phyloP scores from a whole-genome alignment of 1,140 invertebrate genomes.

The Steinernema feltiae region DNA sequence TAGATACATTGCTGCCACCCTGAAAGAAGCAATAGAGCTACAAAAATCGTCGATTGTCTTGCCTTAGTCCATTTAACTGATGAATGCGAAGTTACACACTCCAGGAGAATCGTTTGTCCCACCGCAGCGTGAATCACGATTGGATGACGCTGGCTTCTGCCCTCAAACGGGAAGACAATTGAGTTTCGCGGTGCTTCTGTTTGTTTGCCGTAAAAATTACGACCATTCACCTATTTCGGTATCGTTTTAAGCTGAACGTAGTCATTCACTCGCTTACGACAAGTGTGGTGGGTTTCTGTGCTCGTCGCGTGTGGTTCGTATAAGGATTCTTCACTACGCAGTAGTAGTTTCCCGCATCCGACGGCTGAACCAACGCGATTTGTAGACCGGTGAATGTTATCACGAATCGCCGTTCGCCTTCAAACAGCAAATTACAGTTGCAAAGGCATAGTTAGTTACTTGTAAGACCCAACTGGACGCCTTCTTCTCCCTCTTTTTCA shows the following conservation, averaged over 20 bases:
- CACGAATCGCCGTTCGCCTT: constrained; percentile 43
- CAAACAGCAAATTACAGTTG: constrained; percentile 3
- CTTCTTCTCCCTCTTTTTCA: constrained; percentile 45
- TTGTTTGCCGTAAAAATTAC: background rate
- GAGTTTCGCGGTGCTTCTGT: background rate
- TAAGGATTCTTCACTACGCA: constrained; percentile 49
- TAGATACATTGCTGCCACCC: background rate
- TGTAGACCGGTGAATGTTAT: constrained; percentile 46
- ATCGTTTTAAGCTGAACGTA: background rate
- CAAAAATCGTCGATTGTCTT: background rate
- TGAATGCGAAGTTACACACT: background rate
- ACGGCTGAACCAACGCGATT: constrained; percentile 46
- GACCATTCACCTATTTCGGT: background rate
- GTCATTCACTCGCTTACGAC: constrained; percentile 21
- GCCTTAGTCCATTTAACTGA: background rate
- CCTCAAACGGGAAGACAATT: background rate
- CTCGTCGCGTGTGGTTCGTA: constrained; percentile 43
- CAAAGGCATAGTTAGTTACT: constrained; percentile 23
- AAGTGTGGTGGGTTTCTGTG: constrained; percentile 42
- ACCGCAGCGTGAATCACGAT: background rate
- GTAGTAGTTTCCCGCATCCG: constrained; percentile 48
- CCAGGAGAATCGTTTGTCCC: background rate
- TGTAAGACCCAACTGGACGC: constrained; percentile 37
- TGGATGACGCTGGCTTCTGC: background rate
- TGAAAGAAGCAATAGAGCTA: background rate